Evolutionary conservation across 1,140 invertebrate species (phyloP), one percentile per base, ranked within the genome.

Genomic region (Trachymyrmex septentrionalis): DNA sequence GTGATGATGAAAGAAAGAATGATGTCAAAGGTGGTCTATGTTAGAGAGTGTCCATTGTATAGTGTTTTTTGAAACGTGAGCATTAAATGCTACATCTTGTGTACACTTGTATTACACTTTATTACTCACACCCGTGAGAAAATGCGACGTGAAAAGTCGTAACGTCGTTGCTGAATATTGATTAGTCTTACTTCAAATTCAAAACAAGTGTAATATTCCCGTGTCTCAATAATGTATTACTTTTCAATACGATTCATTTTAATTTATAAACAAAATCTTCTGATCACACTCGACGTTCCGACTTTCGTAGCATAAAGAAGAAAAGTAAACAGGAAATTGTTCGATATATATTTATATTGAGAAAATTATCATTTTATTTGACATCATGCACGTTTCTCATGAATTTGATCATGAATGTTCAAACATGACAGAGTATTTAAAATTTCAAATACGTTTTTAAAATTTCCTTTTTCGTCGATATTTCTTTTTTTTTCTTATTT

Each of bases 81-180:
- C 96, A 96, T 96, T 96, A 96, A 96, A 96, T 96, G 96, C 96
- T 96, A 95, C 96, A 96, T 96, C 96, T 96, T 96, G 96, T 96
- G 96, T 96, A 96, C 85, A 93, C 89, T 92, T 86, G 92, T 93
- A 92, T 92, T 48, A 86, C 55, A 30, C 59, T 87, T 90, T 69
- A 89, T 90, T 90, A 78, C 19, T 57, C 59, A 44, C 53, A 57
- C 85, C 78, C 88, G 89, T 86, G 86, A 86, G 76, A 81, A 85
- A 89, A 89, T 44, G 63, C 27, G 30, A 66, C 10, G n/a, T 67
- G n/a, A 44, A 4, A 67, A 67, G 44, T 48, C 85, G 55, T 30
- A 75, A 87, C 75, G 69, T 82, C 67, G 5, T n/a, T 90, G 89
- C 81, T 86, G 50, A 75, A 72, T 38, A 34, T 72, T 19, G 38